Conservation (phyloP, 92 coral and sea anemone genomes). For the Hydrozoanthus gracilis region DNA sequence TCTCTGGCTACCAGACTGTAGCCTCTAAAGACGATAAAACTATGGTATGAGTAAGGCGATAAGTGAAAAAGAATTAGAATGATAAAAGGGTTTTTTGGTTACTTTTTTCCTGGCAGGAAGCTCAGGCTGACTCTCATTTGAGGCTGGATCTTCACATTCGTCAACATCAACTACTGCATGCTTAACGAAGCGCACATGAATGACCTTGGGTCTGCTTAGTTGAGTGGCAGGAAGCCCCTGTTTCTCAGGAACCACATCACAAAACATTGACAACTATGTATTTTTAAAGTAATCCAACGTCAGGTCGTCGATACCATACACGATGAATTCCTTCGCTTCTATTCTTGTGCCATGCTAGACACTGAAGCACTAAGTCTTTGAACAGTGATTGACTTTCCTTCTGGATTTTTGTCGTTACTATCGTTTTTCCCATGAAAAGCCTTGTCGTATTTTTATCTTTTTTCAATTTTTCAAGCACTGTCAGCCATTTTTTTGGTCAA, state of each 20-base stretch:
- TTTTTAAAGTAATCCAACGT: constrained; percentile 19
- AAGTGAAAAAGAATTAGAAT: too few species aligned
- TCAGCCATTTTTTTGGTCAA: constrained; percentile 21
- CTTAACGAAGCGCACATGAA: constrained; percentile 30
- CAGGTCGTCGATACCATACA: constrained; percentile 5
- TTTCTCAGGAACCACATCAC: constrained; percentile 28
- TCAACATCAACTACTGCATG: constrained; percentile 29
- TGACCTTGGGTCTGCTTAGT: constrained; percentile 21
- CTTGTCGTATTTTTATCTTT: constrained; percentile 1
- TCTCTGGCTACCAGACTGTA: too few species aligned
- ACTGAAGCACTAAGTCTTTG: constrained; percentile 3
- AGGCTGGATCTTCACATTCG: constrained; percentile 10
- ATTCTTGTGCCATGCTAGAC: constrained; percentile 11
- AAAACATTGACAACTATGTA: constrained; percentile 4
- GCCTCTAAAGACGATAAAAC: too few species aligned
- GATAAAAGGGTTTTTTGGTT: too few species aligned
- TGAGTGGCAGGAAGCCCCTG: constrained; percentile 31
- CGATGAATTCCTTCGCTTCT: constrained; percentile 16
- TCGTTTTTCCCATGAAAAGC: constrained; percentile 3
- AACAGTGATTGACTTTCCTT: neutral
- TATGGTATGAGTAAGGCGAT: too few species aligned
- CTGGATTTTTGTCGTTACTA: neutral
- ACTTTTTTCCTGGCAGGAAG: neutral
- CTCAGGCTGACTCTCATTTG: constrained; percentile 21
- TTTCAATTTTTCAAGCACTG: constrained; percentile 8